Percentiles rank a stretch among this genome's conserved stretches.
Evolutionary conservation across 2,113 vertebrate species (phyloP).

Genomic region (Cebidichthys violaceus): DNA sequence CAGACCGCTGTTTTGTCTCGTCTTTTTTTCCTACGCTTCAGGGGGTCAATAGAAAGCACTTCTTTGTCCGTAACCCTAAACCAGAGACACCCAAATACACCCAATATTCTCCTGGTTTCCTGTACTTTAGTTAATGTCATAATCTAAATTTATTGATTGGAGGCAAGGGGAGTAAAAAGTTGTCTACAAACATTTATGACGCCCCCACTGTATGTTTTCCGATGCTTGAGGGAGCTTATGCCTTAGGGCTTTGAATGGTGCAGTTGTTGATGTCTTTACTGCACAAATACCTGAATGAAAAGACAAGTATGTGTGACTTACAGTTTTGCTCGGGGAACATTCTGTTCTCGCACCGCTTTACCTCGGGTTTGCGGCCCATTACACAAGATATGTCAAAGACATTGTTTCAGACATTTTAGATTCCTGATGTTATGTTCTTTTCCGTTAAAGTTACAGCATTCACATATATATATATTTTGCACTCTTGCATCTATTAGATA

Average conservation of each 20-base stretch:
- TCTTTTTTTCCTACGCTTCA: background rate
- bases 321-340: constrained; percentile 35
- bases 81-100: background rate
- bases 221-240: background rate
- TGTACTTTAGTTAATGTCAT: background rate
- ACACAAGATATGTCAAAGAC: constrained; percentile 30
- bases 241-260: constrained; percentile 47
- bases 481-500: background rate
- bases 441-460: background rate
- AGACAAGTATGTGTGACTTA: constrained; percentile 43
- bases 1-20: constrained; percentile 5
- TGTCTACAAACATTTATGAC: constrained; percentile 13
- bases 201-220: background rate
- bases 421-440: background rate
- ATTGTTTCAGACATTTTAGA: constrained; percentile 1
- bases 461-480: no score
- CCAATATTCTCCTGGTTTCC: background rate
- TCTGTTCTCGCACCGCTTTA: constrained; percentile 44
- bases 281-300: constrained; percentile 51
- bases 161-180: background rate
- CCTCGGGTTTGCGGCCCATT: constrained; percentile 3
- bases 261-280: constrained; percentile 47
- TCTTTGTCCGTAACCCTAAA: background rate
- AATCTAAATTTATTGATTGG: background rate
- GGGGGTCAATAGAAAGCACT: background rate